A percentile compares a stretch with the other conserved stretches of the same genome.
Conservation (phyloP, 2,797 vertebrate species). For the Heterohyrax brucei region DNA sequence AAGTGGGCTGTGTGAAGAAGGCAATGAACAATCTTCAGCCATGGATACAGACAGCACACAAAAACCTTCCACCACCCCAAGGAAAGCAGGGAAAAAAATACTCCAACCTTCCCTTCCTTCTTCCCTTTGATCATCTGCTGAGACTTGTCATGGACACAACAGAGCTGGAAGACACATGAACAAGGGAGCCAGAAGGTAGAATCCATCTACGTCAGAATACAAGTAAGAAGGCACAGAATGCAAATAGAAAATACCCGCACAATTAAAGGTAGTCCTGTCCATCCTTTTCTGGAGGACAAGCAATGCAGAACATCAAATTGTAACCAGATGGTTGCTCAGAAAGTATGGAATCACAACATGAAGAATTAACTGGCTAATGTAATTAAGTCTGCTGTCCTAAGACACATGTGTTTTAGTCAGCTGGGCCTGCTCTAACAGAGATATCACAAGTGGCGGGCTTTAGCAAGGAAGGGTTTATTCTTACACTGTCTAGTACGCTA, state of each 20-base stretch:
- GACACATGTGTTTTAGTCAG: neutral
- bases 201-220: neutral
- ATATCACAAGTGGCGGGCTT: no score
- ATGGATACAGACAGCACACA: neutral
- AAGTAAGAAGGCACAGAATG: neutral
- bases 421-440: no score
- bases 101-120: neutral
- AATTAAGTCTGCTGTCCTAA: neutral
- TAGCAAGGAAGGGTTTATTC: no score
- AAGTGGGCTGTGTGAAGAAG: neutral
- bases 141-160: neutral
- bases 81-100: neutral
- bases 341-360: constrained; percentile 25
- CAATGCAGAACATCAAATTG: neutral
- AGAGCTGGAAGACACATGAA: neutral
- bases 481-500: no score
- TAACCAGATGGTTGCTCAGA: neutral
- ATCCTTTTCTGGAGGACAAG: neutral
- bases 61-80: neutral
- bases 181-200: neutral
- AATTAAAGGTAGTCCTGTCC: neutral
- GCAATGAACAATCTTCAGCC: neutral
- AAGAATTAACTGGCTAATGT: neutral
- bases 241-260: neutral
- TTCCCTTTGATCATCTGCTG: neutral